These are phyloP conservation scores for Chaenogobius annularis DNA, from an alignment of 2,113 vertebrate genomes.

Conservation along the genomic window DNA sequence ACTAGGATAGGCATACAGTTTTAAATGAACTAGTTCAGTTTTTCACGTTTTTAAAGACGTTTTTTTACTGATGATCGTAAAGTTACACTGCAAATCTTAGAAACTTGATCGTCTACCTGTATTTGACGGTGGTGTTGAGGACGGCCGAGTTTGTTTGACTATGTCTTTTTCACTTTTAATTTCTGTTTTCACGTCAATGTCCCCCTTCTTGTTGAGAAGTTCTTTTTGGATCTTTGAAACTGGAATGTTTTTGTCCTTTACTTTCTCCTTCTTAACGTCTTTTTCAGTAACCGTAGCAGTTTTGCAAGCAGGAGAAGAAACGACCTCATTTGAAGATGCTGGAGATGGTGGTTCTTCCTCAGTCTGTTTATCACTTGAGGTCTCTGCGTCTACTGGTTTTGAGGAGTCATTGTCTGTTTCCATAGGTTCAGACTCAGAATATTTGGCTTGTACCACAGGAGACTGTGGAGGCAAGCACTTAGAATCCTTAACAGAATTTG, in stretches of 20 bases:
- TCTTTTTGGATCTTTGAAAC: constrained; percentile 39
- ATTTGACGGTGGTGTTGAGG: constrained; percentile 63
- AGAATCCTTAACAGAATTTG: constrained; percentile 36
- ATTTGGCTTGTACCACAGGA: constrained; percentile 32
- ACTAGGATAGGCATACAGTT: no score
- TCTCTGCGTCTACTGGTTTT: constrained; percentile 75
- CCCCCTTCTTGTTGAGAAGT: constrained; percentile 42
- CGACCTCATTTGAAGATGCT: constrained; percentile 45
- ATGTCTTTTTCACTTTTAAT: constrained; percentile 42
- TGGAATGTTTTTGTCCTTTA: constrained; percentile 24
- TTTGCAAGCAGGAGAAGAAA: background rate
- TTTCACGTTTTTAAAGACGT: no score
- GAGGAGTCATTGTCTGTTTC: constrained; percentile 68
- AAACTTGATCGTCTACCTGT: constrained; percentile 54
- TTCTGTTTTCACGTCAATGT: constrained; percentile 51
- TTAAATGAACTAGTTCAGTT: no score
- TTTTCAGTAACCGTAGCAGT: constrained; percentile 16
- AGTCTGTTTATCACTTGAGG: constrained; percentile 29
- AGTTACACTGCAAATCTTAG: background rate
- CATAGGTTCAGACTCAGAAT: constrained; percentile 54
- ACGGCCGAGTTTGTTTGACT: constrained; percentile 52
- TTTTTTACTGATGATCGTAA: background rate
- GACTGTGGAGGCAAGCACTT: constrained; percentile 32
- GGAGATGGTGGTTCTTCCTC: constrained; percentile 45
- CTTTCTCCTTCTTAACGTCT: constrained; percentile 52